phyloP scores from a whole-genome alignment of 1,140 invertebrate species.

The Ceratosolen solmsi region DNA sequence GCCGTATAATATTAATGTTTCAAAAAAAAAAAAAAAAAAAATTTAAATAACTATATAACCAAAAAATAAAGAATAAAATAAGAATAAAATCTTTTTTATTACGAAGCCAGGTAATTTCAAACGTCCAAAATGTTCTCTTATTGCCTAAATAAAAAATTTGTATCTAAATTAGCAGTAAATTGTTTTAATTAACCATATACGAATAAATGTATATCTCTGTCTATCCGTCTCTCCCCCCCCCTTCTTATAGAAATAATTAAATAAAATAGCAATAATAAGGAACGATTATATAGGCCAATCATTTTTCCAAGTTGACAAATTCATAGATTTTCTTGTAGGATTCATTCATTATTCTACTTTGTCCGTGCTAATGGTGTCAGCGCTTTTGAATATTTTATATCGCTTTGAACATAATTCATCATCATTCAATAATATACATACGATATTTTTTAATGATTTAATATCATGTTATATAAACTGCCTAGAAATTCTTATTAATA shows the following conservation, averaged over 20 bases:
- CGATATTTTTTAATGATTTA: neutral
- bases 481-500: too few relatives aligned
- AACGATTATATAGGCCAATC: neutral
- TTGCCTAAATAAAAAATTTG: neutral
- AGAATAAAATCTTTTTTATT: neutral
- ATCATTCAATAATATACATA: neutral
- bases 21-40: too few relatives aligned
- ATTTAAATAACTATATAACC: too few relatives aligned
- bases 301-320: neutral
- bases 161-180: neutral
- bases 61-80: too few relatives aligned
- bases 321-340: neutral
- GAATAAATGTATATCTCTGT: neutral
- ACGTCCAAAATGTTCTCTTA: neutral
- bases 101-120: neutral
- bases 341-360: neutral
- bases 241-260: neutral
- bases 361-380: neutral
- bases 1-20: too few relatives aligned
- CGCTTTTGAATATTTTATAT: neutral
- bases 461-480: neutral
- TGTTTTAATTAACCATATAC: neutral
- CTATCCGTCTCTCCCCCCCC: conserved; percentile 51
- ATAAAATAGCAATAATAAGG: neutral
- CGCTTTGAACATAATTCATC: neutral